A percentile compares a stretch with the other conserved stretches of the same genome.
Evolutionary conservation across 2,888 invertebrate species (phyloP).

Genomic region (Cephus spinipes): DNA sequence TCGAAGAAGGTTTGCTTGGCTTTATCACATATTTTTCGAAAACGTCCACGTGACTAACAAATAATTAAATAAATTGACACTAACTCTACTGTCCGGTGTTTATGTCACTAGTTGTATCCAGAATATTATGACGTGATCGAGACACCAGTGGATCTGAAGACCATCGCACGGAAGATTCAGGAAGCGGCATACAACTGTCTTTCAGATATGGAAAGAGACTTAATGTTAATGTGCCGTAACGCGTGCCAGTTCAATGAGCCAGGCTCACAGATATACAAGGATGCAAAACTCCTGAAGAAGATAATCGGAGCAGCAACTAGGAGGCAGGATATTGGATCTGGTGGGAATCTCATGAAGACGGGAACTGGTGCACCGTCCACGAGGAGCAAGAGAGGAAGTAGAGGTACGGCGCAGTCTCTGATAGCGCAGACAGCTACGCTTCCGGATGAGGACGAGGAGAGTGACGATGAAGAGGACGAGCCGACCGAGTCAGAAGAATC

Average conservation of each 20-base stretch:
- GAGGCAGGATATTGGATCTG: conserved; percentile 50
- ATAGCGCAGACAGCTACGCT: conserved; percentile 74
- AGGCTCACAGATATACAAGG: conserved; percentile 95
- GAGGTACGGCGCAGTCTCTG: conserved; percentile 67
- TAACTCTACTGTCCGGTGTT: neutral
- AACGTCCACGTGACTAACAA: neutral
- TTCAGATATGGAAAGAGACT: conserved; percentile 88
- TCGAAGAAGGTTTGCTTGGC: conserved; percentile 76
- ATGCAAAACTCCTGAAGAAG: conserved; percentile 90
- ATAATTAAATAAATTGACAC: neutral
- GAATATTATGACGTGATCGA: conserved; percentile 96
- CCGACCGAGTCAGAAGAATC: conserved; percentile 68
- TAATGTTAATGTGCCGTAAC: conserved; percentile 91
- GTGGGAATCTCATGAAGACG: conserved; percentile 47
- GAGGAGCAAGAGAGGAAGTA: conserved; percentile 60
- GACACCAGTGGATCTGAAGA: conserved; percentile 93
- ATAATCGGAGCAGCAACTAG: conserved; percentile 68
- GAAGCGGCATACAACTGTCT: conserved; percentile 83
- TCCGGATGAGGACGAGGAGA: conserved; percentile 74
- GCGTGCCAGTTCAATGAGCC: conserved; percentile 97
- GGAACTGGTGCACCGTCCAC: conserved; percentile 56
- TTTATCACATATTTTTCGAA: neutral
- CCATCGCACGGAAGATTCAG: conserved; percentile 92
- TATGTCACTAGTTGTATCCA: conserved; percentile 78
- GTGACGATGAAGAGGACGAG: conserved; percentile 73